A percentile compares a stretch with the other conserved stretches of the same genome.
Conservation (phyloP, 2,113 vertebrate genomes). For the Arothron firmamentum region DNA sequence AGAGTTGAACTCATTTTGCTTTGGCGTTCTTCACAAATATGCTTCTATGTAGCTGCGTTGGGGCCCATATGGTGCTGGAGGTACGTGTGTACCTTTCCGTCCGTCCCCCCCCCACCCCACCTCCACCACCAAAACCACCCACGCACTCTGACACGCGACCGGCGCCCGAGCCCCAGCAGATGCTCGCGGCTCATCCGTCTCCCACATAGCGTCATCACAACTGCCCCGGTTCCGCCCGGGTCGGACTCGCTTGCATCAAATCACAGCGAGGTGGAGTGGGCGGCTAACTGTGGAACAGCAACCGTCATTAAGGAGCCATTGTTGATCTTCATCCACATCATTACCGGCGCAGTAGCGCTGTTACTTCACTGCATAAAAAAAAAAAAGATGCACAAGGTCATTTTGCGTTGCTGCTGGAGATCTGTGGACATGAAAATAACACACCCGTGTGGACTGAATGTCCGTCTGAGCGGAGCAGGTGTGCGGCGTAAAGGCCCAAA, state of each 20-base stretch:
- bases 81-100: slow-evolving; percentile 33
- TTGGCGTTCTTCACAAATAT: slow-evolving; percentile 12
- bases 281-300: slow-evolving; percentile 59
- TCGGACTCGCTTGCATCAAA: slow-evolving; percentile 57
- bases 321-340: slow-evolving; percentile 50
- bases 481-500: slow-evolving; percentile 2
- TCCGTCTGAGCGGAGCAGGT: slow-evolving; percentile 45
- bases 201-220: slow-evolving; percentile 52
- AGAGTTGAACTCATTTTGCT: neutral
- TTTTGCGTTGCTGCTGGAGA: no score
- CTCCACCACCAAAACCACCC: slow-evolving; percentile 2
- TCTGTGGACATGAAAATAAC: no score
- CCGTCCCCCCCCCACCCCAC: no score
- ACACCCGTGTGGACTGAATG: slow-evolving; percentile 29
- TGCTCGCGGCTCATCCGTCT: slow-evolving; percentile 45
- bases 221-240: slow-evolving; percentile 50
- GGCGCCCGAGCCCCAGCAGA: slow-evolving; percentile 34
- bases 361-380: neutral
- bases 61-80: slow-evolving; percentile 34
- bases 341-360: slow-evolving; percentile 33
- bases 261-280: slow-evolving; percentile 51
- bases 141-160: slow-evolving; percentile 6
- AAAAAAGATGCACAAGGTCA: no score
- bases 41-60: slow-evolving; percentile 11
- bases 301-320: slow-evolving; percentile 57